These are phyloP conservation scores for Tetraodon nigroviridis DNA, from an alignment of 2,113 vertebrate genomes.

Conservation along the genomic window DNA sequence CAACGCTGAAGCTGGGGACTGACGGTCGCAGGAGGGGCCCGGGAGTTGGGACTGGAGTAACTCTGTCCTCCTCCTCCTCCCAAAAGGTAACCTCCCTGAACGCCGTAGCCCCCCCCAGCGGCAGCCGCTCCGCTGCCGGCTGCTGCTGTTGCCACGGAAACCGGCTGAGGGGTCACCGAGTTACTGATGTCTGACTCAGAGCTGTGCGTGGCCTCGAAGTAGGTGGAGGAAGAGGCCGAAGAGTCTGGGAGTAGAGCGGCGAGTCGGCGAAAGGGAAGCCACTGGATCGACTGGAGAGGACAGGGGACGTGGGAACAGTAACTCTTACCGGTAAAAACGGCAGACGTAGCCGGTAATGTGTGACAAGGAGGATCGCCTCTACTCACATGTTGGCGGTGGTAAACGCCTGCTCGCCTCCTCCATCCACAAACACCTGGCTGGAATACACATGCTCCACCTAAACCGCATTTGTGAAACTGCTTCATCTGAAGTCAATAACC, in stretches of 20 bases:
- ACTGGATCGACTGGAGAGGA: slow-evolving; percentile 74
- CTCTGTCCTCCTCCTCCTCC: slow-evolving; percentile 77
- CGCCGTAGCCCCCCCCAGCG: slow-evolving; percentile 73
- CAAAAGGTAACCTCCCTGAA: slow-evolving; percentile 83
- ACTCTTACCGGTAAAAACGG: not conserved
- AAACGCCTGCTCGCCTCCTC: slow-evolving; percentile 69
- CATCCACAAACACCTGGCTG: slow-evolving; percentile 77
- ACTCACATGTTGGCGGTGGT: slow-evolving; percentile 84
- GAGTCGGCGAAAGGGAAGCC: slow-evolving; percentile 82
- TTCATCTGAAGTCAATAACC: too few species aligned
- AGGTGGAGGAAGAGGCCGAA: slow-evolving; percentile 71
- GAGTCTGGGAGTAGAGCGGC: slow-evolving; percentile 80
- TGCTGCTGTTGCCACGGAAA: slow-evolving; percentile 63
- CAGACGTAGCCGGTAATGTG: not conserved
- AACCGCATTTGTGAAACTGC: too few species aligned
- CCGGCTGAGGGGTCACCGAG: slow-evolving; percentile 75
- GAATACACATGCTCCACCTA: slow-evolving; percentile 74
- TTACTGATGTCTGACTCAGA: slow-evolving; percentile 75
- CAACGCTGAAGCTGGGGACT: slow-evolving; percentile 47
- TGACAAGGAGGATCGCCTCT: not conserved
- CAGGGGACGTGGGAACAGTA: not conserved
- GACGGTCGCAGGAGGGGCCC: slow-evolving; percentile 88
- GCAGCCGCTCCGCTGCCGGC: slow-evolving; percentile 30
- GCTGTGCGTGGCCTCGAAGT: slow-evolving; percentile 77
- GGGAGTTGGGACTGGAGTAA: slow-evolving; percentile 82